Conservation (phyloP, 1,140 invertebrate species). For the Lepidostoma basale region DNA sequence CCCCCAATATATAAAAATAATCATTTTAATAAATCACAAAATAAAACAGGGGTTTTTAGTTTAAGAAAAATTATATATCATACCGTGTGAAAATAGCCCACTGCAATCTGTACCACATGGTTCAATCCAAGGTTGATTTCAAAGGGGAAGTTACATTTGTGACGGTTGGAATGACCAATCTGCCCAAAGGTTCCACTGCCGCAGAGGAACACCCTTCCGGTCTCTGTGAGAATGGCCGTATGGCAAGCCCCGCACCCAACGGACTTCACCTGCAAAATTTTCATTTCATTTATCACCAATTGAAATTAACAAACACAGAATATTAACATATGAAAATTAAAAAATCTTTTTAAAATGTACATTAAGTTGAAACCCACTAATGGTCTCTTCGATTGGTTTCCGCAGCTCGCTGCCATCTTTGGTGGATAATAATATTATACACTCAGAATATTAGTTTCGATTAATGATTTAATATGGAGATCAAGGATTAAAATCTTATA, state of each 20-base stretch:
- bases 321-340: too few species aligned
- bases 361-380: too few species aligned
- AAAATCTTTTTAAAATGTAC: too few species aligned
- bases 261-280: constrained; percentile 34
- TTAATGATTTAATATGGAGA: too few species aligned
- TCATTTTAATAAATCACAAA: background rate
- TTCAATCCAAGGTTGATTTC: constrained; percentile 34
- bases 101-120: constrained; percentile 27
- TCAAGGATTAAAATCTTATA: too few species aligned
- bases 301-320: too few species aligned
- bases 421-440: too few species aligned
- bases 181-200: constrained; percentile 43
- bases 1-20: background rate
- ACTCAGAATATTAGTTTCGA: too few species aligned
- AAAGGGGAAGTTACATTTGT: constrained; percentile 35
- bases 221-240: constrained; percentile 37
- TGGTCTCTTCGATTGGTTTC: too few species aligned
- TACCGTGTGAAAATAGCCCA: constrained; percentile 44
- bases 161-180: constrained; percentile 34
- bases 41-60: background rate
- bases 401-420: too few species aligned
- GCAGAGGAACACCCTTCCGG: constrained; percentile 33
- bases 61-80: too few species aligned
- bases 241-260: constrained; percentile 42
- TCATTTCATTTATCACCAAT: too few species aligned